Base-by-base conservation (phyloP, 1,140 invertebrate species). In the Diprion similis region DNA sequence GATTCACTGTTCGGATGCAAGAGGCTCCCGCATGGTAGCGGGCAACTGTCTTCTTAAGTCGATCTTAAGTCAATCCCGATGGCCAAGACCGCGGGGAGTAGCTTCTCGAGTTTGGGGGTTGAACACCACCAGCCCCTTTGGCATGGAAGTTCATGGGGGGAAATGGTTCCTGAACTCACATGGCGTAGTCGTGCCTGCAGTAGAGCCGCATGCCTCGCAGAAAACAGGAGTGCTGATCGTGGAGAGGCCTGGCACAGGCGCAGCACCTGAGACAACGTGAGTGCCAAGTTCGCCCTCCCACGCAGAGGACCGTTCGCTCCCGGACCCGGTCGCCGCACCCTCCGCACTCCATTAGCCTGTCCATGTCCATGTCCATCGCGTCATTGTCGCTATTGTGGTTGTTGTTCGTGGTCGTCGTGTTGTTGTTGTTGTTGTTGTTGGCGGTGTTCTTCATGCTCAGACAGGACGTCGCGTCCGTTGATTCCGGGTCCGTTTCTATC, bases 151-250 rank as follows among this genome's bases (percentile, higher is more conserved):
- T 15, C 8, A 64, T 3, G 13, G 17, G 59, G 17, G 59, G 24
- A 48, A 24, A 59, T n/a, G 37, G n/a, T 71, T 65, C 46, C 37
- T 24, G 19, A 71, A 87, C 87, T 87, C 79, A 88, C 87, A 88
- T 72, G 11, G 81, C 81, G 71, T 88, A 88, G 72, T 88, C 87
- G 77, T 88, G 86, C 37, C 83, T 81, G 77, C 87, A 88, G 73
- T 88, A 88, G 18, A 88, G 77, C 75, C 83, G 77, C 81, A 84
- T 86, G 72, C 86, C 85, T 15, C 86, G 81, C 45, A 88, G 81
- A 74, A 87, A 88, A 71, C 87, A 88, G 8, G 86, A 87, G 51
- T 85, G 86, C 74, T 88, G 86, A 76, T 88, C 87, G 72, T 88
- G 85, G 67, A 88, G 76, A 17, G 86, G 83, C 67, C 83, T 79